Percentiles rank a stretch among this genome's conserved stretches.
These are phyloP conservation scores for Leucania comma DNA, from an alignment of 2,888 invertebrate species.

Conservation along the genomic window DNA sequence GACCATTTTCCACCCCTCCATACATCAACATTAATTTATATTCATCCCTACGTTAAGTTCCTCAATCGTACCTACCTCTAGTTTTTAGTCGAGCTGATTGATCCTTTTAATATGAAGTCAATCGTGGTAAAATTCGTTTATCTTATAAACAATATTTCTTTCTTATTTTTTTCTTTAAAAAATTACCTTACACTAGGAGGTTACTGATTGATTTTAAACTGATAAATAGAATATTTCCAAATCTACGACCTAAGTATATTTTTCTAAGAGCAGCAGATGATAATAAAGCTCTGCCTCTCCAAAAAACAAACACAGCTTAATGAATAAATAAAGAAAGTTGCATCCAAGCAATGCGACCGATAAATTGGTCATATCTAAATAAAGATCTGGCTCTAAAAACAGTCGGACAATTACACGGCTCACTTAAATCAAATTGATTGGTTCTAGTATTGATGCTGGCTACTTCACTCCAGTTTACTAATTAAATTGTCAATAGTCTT, in stretches of 20 bases:
- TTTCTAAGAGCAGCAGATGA: background rate
- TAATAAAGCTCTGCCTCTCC: background rate
- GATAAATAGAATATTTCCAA: no score
- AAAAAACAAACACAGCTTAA: slow-evolving; percentile 26
- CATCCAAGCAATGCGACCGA: slow-evolving; percentile 18
- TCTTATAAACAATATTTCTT: no score
- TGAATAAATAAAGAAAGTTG: slow-evolving; percentile 48
- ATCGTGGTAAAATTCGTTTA: background rate
- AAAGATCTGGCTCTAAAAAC: slow-evolving; percentile 48
- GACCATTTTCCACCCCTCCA: background rate
- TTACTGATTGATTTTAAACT: no score
- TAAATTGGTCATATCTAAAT: slow-evolving; percentile 56
- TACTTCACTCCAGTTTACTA: slow-evolving; percentile 48
- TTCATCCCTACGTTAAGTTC: background rate
- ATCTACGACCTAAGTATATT: background rate
- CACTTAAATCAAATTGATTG: slow-evolving; percentile 49
- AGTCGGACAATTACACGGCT: slow-evolving; percentile 45
- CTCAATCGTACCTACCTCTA: background rate
- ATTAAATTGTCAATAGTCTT: slow-evolving; percentile 58
- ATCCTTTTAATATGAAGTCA: background rate
- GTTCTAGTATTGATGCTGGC: slow-evolving; percentile 28
- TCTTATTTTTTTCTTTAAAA: no score
- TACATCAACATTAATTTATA: background rate
- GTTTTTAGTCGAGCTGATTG: background rate
- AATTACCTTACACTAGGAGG: no score